A percentile compares a stretch with the other conserved stretches of the same genome.
phyloP scores from a whole-genome alignment of 2,113 vertebrate species.

The Muntiacus reevesi region DNA sequence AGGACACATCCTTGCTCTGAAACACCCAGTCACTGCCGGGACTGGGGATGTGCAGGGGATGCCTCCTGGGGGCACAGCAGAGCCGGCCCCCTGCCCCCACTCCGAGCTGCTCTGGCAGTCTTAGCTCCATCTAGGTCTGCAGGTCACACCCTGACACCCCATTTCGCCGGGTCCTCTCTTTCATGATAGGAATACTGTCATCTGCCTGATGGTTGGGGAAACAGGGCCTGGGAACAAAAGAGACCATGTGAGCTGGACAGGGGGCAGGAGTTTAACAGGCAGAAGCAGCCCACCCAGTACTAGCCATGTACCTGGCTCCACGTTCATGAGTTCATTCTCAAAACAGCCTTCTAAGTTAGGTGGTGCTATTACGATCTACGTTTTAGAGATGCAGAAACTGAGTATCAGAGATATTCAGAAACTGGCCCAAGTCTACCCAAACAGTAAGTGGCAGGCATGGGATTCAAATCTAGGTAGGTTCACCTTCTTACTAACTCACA shows the following conservation, averaged over 20 bases:
- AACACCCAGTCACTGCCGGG: accelerated
- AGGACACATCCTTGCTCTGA: background rate
- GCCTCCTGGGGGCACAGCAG: background rate
- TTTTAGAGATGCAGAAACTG: background rate
- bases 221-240: background rate
- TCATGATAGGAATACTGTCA: background rate
- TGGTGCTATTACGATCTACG: too few species aligned
- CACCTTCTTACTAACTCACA: background rate
- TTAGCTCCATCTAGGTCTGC: background rate
- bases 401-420: background rate
- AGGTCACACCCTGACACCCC: background rate
- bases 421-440: background rate
- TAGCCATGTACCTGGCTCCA: background rate
- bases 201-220: background rate
- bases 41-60: accelerated
- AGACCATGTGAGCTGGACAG: too few species aligned
- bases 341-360: background rate
- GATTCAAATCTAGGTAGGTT: background rate
- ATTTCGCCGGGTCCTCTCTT: background rate
- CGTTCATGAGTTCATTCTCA: accelerated
- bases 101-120: background rate
- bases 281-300: background rate
- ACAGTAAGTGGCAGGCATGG: background rate
- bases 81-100: background rate
- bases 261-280: background rate